These are phyloP conservation scores for Azemiops feae DNA, from an alignment of 2,113 vertebrate genomes.

Conservation along the genomic window DNA sequence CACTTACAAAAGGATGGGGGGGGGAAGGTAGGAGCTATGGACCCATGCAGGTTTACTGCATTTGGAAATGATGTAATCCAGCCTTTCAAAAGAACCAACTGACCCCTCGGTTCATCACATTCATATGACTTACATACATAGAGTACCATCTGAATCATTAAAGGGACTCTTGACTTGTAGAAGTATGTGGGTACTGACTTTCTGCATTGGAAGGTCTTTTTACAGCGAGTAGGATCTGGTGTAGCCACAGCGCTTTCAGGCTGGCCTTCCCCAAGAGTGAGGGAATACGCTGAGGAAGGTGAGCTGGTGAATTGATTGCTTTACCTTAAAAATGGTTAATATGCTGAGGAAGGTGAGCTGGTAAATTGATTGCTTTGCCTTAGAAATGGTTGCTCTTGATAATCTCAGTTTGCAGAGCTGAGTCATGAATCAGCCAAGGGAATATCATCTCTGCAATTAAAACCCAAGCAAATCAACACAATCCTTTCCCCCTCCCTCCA, in stretches of 20 bases:
- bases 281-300: not conserved
- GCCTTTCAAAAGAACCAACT: not conserved
- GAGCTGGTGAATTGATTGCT: conserved; percentile 6
- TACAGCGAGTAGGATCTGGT: not conserved
- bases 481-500: not conserved
- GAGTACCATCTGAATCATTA: not conserved
- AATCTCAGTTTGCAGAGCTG: not conserved
- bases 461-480: conserved; percentile 5
- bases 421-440: conserved; percentile 15
- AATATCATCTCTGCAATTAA: conserved; percentile 12
- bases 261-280: not conserved
- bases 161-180: not conserved
- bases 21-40: not conserved
- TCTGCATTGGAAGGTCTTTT: not conserved
- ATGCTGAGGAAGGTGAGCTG: not conserved
- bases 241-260: not conserved
- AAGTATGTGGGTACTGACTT: not conserved
- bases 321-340: conserved; percentile 1
- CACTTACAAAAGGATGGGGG: not conserved
- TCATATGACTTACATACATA: not conserved
- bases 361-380: conserved; percentile 19
- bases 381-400: not conserved
- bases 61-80: not conserved
- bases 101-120: not conserved
- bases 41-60: not conserved